phyloP scores from a whole-genome alignment of 2,888 invertebrate genomes.

The Scelioninae gen. 1 region DNA sequence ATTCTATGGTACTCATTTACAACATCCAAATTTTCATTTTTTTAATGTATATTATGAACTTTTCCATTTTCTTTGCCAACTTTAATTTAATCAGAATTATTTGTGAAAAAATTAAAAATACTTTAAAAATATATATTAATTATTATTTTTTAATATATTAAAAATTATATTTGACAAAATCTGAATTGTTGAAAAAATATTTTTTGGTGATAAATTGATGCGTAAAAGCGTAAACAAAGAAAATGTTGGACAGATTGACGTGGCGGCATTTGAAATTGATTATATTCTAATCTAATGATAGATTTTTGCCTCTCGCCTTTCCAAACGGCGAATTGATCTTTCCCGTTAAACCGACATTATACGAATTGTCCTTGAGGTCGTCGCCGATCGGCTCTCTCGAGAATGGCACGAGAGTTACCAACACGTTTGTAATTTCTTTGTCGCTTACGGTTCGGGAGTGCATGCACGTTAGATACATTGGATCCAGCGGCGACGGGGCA shows the following conservation, averaged over 20 bases:
- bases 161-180: too few relatives aligned
- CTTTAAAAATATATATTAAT: too few relatives aligned
- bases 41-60: too few relatives aligned
- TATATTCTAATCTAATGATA: conserved; percentile 68
- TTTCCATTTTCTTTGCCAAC: too few relatives aligned
- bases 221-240: conserved; percentile 20
- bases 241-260: conserved; percentile 38
- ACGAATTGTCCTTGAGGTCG: conserved; percentile 72
- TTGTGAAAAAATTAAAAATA: too few relatives aligned
- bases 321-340: conserved; percentile 72
- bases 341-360: conserved; percentile 72
- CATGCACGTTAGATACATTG: conserved; percentile 69
- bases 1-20: too few relatives aligned
- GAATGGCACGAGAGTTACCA: conserved; percentile 71
- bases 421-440: conserved; percentile 71
- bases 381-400: conserved; percentile 69
- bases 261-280: conserved; percentile 64
- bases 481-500: conserved; percentile 60
- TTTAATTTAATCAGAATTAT: too few relatives aligned
- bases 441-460: conserved; percentile 72
- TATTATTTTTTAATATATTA: too few relatives aligned
- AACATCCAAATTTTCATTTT: too few relatives aligned
- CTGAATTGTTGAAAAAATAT: background rate
- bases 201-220: too few relatives aligned
- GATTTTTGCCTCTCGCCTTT: conserved; percentile 72